Evolutionary conservation across 2,113 vertebrate species (phyloP).

Genomic region (Oreochromis spilurus): DNA sequence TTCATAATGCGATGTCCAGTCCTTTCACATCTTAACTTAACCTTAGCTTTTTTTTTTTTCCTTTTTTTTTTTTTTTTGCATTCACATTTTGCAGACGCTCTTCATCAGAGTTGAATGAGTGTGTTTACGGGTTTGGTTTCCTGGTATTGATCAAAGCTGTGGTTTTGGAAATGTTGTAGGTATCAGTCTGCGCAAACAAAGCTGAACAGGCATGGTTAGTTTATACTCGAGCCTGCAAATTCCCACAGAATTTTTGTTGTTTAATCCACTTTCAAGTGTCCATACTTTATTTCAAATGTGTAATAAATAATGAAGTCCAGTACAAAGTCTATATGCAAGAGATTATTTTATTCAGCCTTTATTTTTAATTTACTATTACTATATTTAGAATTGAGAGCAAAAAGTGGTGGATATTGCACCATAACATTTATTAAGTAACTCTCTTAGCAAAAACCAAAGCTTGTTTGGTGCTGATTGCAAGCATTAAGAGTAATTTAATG

Average conservation of each 20-base stretch:
- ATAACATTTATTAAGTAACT: not conserved
- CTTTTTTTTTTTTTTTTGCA: not conserved
- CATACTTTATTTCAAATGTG: not conserved
- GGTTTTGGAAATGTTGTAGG: not conserved
- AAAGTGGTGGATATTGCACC: not conserved
- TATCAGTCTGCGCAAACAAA: not conserved
- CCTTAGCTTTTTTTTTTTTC: not conserved
- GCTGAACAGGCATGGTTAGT: not conserved
- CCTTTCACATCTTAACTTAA: not conserved
- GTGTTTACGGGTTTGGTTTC: not conserved
- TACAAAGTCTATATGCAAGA: not conserved
- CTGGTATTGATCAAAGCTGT: not conserved
- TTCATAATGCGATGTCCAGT: slow-evolving; percentile 38
- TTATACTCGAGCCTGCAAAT: not conserved
- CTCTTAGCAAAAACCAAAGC: not conserved
- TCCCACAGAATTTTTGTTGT: not conserved
- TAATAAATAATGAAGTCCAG: not conserved
- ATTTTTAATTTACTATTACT: not conserved
- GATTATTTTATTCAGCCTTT: not conserved
- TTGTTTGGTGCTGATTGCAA: not conserved
- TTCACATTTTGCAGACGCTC: not conserved
- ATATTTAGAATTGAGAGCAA: not conserved
- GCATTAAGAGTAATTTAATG: not conserved
- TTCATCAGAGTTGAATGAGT: not conserved
- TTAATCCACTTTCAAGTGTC: not conserved